Conservation (phyloP, 2,797 vertebrate genomes). For the Sebastes matsubarae region DNA sequence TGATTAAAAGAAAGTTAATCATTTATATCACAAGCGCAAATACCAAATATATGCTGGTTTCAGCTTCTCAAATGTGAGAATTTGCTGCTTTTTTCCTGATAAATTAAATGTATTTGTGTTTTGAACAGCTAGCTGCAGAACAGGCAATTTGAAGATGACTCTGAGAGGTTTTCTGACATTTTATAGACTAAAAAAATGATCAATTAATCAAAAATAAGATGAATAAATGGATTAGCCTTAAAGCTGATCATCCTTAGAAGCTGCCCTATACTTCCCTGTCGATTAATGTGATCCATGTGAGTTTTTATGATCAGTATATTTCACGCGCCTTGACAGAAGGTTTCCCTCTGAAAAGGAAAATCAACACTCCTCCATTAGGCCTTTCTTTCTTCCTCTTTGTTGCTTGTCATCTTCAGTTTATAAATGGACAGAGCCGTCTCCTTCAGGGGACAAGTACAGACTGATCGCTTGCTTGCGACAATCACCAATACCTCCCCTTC, state of each 20-base stretch:
- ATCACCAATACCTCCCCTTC: background rate
- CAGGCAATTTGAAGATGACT: background rate
- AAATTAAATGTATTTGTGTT: background rate
- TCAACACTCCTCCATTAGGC: background rate
- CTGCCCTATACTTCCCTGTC: background rate
- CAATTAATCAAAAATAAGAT: background rate
- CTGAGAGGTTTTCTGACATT: background rate
- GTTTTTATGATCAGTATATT: background rate
- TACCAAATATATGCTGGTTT: background rate
- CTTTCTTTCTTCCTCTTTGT: background rate
- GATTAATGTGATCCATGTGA: background rate
- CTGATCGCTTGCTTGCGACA: background rate
- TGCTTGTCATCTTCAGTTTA: conserved; percentile 3
- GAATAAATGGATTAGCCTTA: background rate
- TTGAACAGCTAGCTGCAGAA: background rate
- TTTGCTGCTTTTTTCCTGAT: background rate
- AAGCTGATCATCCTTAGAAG: background rate
- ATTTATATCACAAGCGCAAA: background rate
- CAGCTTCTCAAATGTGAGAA: background rate
- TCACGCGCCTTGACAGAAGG: background rate
- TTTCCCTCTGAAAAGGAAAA: conserved; percentile 4
- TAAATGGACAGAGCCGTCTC: conserved; percentile 1
- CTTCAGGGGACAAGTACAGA: background rate
- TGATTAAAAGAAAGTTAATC: background rate
- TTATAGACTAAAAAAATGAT: background rate